Evolutionary conservation across 2,113 vertebrate genomes (phyloP).

Genomic region (Triplophysa dalaica): DNA sequence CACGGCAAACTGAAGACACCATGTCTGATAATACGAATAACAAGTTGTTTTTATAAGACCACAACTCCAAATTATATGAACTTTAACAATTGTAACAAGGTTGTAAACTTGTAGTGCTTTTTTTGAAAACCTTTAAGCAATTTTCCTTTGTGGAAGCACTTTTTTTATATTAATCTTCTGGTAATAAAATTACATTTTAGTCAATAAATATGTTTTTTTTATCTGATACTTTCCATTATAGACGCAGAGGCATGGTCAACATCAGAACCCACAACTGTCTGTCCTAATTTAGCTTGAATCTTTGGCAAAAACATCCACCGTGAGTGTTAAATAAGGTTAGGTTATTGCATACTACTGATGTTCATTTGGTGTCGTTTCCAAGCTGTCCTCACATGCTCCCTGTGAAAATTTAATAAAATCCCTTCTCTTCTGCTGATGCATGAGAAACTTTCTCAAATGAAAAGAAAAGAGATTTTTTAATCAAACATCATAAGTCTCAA

Average conservation of each 20-base stretch:
- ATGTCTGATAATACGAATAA: neutral
- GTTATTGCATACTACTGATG: neutral
- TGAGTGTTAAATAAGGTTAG: neutral
- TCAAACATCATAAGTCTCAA: neutral
- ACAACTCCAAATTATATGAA: neutral
- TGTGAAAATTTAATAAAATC: neutral
- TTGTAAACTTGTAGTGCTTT: too few relatives aligned
- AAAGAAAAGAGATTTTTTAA: neutral
- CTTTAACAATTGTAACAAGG: too few relatives aligned
- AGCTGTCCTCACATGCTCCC: neutral
- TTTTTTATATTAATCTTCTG: too few relatives aligned
- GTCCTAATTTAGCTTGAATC: neutral
- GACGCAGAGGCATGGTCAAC: neutral
- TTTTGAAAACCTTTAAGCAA: too few relatives aligned
- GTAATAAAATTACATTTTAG: too few relatives aligned
- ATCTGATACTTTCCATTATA: conserved; percentile 3
- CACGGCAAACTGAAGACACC: neutral
- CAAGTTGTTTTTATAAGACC: neutral
- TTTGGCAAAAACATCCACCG: neutral
- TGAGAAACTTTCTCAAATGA: conserved; percentile 20
- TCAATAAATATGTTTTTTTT: neutral
- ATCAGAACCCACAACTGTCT: neutral
- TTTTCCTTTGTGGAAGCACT: too few relatives aligned
- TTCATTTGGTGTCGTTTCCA: neutral
- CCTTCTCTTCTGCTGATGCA: neutral